Evolutionary conservation across 2,113 vertebrate species (phyloP), one percentile per base, ranked within the genome.

Genomic region (Gavialis gangeticus): DNA sequence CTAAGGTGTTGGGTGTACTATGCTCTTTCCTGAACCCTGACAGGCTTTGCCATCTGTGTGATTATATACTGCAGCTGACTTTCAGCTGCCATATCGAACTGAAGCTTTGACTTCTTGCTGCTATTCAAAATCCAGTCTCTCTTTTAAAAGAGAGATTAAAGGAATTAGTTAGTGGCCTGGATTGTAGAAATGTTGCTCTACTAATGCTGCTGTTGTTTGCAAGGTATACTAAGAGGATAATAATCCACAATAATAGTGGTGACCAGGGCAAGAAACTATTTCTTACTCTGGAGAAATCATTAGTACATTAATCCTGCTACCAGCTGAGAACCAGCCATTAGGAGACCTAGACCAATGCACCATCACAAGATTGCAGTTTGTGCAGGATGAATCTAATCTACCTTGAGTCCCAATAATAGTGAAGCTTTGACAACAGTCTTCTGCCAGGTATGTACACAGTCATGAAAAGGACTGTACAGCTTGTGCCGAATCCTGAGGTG

Each of bases 41-140:
- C 0, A 80, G 15, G 24, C 75, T 80, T 10, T 58, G 25, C 1
- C n/a, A 13, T 57, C 58, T 77, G 8, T 57, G 60, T 18, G 83
- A 3, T n/a, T 15, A 1, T 55, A n/a, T 11, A 4, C 19, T 2
- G 1, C 30, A 67, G 19, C 13, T 2, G 46, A 25, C 16, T 8
- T 57, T 87, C 27, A 56, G 55, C n/a, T 67, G 64, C 28, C 27
- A 25, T 16, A 18, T 16, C 16, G 67, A 19, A 25, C 55, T 78
- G 10, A 73, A 54, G n/a, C 57, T 25, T 89, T 2, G 0, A 7
- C 63, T 67, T 34, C 83, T 81, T 80, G 16, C 24, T 56, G 25
- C 57, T 12, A 14, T 80, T 37, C 10, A 69, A 0, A 2, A 27
- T 14, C 60, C 67, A 46, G 79, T 16, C 25, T 89, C 37, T 12